phyloP scores from a whole-genome alignment of 2,888 invertebrate genomes.

The Teinopalpus imperialis region DNA sequence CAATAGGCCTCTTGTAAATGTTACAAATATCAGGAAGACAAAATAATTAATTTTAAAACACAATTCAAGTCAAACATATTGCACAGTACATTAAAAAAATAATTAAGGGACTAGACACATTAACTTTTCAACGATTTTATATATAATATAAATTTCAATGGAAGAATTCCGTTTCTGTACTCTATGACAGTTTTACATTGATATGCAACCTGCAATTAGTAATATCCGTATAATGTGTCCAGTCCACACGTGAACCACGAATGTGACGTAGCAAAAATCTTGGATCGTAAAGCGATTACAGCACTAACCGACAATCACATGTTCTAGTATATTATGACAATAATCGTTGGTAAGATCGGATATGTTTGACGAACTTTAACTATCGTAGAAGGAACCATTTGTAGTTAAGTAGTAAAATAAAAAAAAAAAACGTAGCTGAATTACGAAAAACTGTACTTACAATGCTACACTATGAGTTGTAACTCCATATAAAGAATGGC shows the following conservation, averaged over 20 bases:
- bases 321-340: slow-evolving; percentile 7
- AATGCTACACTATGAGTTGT: slow-evolving; percentile 46
- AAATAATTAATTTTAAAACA: slow-evolving; percentile 37
- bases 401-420: slow-evolving; percentile 33
- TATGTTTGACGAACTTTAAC: slow-evolving; percentile 50
- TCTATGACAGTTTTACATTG: slow-evolving; percentile 12
- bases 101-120: slow-evolving; percentile 21
- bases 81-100: slow-evolving; percentile 32
- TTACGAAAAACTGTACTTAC: slow-evolving; percentile 50
- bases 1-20: slow-evolving; percentile 39
- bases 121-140: slow-evolving; percentile 3
- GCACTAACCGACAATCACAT: slow-evolving; percentile 4
- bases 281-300: not conserved
- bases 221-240: slow-evolving; percentile 15
- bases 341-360: slow-evolving; percentile 30
- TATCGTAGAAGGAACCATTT: slow-evolving; percentile 39
- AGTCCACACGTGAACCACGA: slow-evolving; percentile 10
- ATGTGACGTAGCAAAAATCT: slow-evolving; percentile 7
- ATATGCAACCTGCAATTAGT: slow-evolving; percentile 3
- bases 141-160: slow-evolving; percentile 19
- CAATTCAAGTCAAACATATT: slow-evolving; percentile 41
- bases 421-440: slow-evolving; percentile 39
- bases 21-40: slow-evolving; percentile 47
- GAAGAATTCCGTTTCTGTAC: slow-evolving; percentile 23
- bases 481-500: slow-evolving; percentile 54